Evolutionary conservation across 2,888 invertebrate species (phyloP).

Genomic region (Vanessa cardui): DNA sequence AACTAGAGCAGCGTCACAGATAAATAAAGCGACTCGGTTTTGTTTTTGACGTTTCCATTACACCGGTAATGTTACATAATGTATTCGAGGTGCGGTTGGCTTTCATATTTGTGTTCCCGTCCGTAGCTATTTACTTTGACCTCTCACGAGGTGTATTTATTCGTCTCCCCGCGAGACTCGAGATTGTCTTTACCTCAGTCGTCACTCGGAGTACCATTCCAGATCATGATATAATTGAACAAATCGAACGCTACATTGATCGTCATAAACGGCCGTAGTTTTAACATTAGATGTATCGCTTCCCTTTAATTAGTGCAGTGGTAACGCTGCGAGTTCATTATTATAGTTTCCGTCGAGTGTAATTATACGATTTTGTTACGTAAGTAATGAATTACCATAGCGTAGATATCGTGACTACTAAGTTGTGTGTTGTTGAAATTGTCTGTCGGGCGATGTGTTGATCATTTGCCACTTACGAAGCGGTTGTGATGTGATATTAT

Average conservation of each 20-base stretch:
- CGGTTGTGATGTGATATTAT: not conserved
- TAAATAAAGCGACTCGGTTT: conserved; percentile 1
- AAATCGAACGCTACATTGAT: conserved; percentile 40
- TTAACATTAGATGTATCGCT: conserved; percentile 62
- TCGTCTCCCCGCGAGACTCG: conserved; percentile 43
- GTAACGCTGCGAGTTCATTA: conserved; percentile 58
- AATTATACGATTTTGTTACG: conserved; percentile 59
- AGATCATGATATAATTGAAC: conserved; percentile 41
- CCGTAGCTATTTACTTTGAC: conserved; percentile 70
- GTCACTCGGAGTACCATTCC: conserved; percentile 61
- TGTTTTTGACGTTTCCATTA: conserved; percentile 2
- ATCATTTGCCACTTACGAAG: not conserved
- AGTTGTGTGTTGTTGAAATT: conserved; percentile 63
- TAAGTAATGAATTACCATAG: conserved; percentile 71
- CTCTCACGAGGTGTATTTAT: conserved; percentile 50
- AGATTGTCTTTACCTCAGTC: conserved; percentile 50
- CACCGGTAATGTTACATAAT: conserved; percentile 26
- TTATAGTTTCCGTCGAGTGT: conserved; percentile 56
- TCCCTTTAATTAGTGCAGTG: conserved; percentile 58
- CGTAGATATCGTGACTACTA: conserved; percentile 68
- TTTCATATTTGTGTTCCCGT: conserved; percentile 76
- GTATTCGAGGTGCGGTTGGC: conserved; percentile 60
- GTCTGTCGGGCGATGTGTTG: conserved; percentile 34
- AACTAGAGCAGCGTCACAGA: not conserved
- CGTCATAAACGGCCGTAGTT: conserved; percentile 56